Evolutionary conservation across 1,140 invertebrate genomes (phyloP).

Genomic region (Papilio polytes): DNA sequence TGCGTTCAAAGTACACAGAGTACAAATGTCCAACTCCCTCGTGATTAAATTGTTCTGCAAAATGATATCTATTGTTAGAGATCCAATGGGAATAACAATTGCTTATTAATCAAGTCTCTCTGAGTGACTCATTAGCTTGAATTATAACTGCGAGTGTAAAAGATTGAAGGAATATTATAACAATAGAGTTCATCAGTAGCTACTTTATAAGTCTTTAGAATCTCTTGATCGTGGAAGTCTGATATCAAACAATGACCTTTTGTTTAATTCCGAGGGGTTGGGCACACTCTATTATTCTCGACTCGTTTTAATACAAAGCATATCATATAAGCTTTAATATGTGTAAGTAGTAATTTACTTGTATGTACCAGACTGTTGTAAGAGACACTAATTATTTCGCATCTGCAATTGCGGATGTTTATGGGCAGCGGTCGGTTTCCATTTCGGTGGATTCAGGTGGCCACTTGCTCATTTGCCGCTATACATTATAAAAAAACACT

Average conservation of each 20-base stretch:
- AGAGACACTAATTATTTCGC: too few species aligned
- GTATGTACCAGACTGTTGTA: not conserved
- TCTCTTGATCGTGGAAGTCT: conserved; percentile 6
- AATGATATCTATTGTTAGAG: conserved; percentile 37
- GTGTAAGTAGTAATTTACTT: not conserved
- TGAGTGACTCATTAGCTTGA: conserved; percentile 43
- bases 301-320: not conserved
- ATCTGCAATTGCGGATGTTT: too few species aligned
- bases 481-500: too few species aligned
- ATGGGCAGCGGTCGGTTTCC: too few species aligned
- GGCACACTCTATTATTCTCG: conserved; percentile 18
- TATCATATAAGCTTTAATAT: not conserved
- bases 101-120: conserved; percentile 42
- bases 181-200: conserved; percentile 40
- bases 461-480: too few species aligned
- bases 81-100: conserved; percentile 42
- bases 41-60: not conserved
- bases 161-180: conserved; percentile 41
- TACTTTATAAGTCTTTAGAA: conserved; percentile 33
- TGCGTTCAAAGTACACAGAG: not conserved
- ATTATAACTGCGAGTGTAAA: conserved; percentile 34
- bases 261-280: conserved; percentile 27
- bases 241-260: conserved; percentile 32
- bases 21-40: not conserved
- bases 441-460: too few species aligned